Conservation (phyloP, 2,888 invertebrate species). For the Microchrysa polita region DNA sequence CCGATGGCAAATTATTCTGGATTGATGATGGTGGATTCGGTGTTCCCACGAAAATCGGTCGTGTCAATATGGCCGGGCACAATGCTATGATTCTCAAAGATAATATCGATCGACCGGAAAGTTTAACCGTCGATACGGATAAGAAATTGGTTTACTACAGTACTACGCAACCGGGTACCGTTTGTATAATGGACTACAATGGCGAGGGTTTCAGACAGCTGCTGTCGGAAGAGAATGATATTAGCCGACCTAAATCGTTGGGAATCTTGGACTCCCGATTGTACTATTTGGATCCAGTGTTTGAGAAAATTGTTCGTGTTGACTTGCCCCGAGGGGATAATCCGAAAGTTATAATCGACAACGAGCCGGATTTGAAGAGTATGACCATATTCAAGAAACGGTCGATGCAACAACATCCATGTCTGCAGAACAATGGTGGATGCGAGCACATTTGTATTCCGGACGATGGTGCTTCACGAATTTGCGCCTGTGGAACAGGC, state of each 20-base stretch:
- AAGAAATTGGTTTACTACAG: conserved; percentile 90
- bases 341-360: conserved; percentile 78
- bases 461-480: conserved; percentile 75
- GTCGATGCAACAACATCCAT: conserved; percentile 83
- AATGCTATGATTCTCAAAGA: conserved; percentile 78
- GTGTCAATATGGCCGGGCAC: conserved; percentile 93
- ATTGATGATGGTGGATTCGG: conserved; percentile 93
- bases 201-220: conserved; percentile 76
- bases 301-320: conserved; percentile 88
- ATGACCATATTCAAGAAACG: conserved; percentile 90
- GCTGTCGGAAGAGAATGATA: conserved; percentile 74
- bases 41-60: conserved; percentile 87
- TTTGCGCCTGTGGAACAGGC: conserved; percentile 92
- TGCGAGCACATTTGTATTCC: conserved; percentile 97
- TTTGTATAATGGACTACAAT: conserved; percentile 77
- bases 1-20: conserved; percentile 96
- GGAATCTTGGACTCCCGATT: conserved; percentile 83
- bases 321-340: conserved; percentile 84
- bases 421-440: conserved; percentile 85
- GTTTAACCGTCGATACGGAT: conserved; percentile 85
- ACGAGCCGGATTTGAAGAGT: conserved; percentile 87
- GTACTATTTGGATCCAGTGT: conserved; percentile 88
- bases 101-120: conserved; percentile 79
- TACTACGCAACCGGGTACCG: conserved; percentile 76
- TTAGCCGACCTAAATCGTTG: conserved; percentile 81